Conservation (phyloP, 2,797 vertebrate species). For the Phataginus tetradactyla region DNA sequence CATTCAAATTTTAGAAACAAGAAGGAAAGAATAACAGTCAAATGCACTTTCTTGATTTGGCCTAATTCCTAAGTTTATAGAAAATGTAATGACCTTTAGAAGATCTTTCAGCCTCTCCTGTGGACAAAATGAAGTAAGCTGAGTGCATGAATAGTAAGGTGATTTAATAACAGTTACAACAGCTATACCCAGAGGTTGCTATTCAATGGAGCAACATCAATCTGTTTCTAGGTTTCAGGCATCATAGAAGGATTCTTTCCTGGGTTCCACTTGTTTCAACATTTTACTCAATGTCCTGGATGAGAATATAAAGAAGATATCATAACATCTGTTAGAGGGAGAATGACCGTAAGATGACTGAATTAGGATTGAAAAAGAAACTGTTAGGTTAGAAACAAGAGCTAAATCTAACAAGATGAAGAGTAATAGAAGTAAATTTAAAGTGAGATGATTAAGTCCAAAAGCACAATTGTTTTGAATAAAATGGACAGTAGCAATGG, state of each 20-base stretch:
- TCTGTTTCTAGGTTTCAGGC: neutral
- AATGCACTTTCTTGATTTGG: neutral
- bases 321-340: neutral
- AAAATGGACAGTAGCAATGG: neutral
- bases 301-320: neutral
- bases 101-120: neutral
- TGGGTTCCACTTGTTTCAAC: constrained; percentile 13
- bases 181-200: neutral
- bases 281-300: neutral
- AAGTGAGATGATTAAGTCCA: neutral
- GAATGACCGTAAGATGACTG: neutral
- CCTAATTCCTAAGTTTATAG: neutral
- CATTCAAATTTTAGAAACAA: neutral
- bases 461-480: neutral
- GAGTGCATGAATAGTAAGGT: neutral
- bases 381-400: neutral
- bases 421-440: constrained; percentile 25
- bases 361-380: neutral
- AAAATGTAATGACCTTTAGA: neutral
- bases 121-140: neutral
- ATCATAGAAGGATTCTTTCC: neutral
- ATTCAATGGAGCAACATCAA: neutral
- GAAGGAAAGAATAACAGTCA: constrained; percentile 12
- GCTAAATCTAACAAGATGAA: neutral
- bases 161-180: neutral